Conservation (phyloP, 2,888 invertebrate species). For the Drosophila diplacantha region DNA sequence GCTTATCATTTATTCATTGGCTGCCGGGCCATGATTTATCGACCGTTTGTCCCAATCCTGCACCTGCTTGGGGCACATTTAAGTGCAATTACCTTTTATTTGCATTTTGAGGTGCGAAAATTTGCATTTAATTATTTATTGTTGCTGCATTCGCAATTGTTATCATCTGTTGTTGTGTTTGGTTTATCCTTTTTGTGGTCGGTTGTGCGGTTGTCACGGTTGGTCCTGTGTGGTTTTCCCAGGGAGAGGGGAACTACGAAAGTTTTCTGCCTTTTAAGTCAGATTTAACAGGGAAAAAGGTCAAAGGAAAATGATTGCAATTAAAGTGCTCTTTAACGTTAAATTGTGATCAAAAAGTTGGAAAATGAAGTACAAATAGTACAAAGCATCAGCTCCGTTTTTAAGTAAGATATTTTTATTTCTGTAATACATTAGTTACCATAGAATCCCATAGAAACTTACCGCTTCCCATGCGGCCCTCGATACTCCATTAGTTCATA, state of each 20-base stretch:
- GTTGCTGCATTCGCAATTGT: conserved; percentile 34
- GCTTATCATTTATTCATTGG: conserved; percentile 64
- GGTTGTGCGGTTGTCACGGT: conserved; percentile 21
- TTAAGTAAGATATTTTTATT: neutral
- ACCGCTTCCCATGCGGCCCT: neutral
- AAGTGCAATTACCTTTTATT: conserved; percentile 47
- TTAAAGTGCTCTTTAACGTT: neutral
- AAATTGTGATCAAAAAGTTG: neutral
- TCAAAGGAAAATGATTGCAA: too few relatives aligned
- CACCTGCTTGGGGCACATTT: conserved; percentile 32
- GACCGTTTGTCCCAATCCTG: conserved; percentile 15
- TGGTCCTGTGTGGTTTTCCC: conserved; percentile 11
- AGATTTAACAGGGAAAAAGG: neutral
- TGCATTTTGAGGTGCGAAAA: conserved; percentile 52
- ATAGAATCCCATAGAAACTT: too few relatives aligned
- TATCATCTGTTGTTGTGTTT: conserved; percentile 26
- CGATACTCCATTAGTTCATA: conserved; percentile 1
- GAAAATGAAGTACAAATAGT: neutral
- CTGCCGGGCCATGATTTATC: conserved; percentile 55
- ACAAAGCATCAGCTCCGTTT: neutral
- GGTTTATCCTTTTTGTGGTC: conserved; percentile 21
- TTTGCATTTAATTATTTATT: conserved; percentile 55
- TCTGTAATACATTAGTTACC: neutral
- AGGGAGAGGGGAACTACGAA: neutral
- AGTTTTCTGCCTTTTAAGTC: conserved; percentile 8